Base-by-base conservation (phyloP, 2,113 vertebrate species). In the Podilymbus podiceps region DNA sequence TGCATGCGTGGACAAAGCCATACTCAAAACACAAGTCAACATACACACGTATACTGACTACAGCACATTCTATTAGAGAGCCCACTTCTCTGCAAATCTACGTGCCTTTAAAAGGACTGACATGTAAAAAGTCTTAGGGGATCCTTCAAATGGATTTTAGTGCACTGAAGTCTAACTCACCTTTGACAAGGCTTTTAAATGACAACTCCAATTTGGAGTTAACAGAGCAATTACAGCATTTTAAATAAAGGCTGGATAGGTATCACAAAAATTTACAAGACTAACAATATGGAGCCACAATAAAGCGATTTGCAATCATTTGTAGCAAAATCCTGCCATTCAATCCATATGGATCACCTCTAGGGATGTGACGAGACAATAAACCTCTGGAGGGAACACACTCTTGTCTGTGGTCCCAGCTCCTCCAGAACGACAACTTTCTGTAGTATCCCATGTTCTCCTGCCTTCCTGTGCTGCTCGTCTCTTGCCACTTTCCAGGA, bases 1-100 rank as follows among this genome's bases (percentile, higher is more conserved):
- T 82, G 56, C 86, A 63, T n/a, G 13, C 56, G 28, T 85, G 60
- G 76, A 95, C 72, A 85, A 93, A 78, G 31, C 15, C 90, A 59
- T 85, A 82, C 47, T 82, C 60, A 59, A 62, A 56, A 50, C 31
- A 55, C 21, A 78, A 75, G 90, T 86, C 58, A 71, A 75, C 13
- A 33, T 17, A 47, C 6, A 40, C 2, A 11, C 0, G 0, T 17
- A 66, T 15, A 35, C 52, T 46, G 46, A 44, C 19, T 69, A 33
- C 8, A 62, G 47, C 52, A 81, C 18, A 35, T 68, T 63, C 73
- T 59, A 59, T 12, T 59, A 52, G 28, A 31, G 28, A 40, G 9
- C 6, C 38, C 46, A 27, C 68, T 78, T 59, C 72, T 88, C 64
- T 33, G 13, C 23, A 88, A 69, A 83, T 49, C 16, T 14, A 8